Base-by-base conservation (phyloP, 2,797 vertebrate species). In the Yasuhikotakia modesta region DNA sequence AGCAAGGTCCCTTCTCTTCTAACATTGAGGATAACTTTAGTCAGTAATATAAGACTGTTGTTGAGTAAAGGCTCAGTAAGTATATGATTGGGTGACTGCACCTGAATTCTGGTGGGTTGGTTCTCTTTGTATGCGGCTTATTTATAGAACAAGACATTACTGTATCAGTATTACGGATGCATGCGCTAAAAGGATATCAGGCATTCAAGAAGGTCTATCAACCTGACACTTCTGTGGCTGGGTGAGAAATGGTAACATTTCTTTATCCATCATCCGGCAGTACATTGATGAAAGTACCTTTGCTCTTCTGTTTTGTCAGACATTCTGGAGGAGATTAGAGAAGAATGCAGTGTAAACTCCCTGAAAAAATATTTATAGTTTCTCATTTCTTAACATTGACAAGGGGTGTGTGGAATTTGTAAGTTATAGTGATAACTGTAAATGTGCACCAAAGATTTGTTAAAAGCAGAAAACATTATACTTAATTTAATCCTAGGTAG, bases 251-350 rank as follows among this genome's bases (percentile, higher is more conserved):
- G 72, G 57, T 78, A 72, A 67, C 45, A 65, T 82, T 79, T 86
- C 78, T 83, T 84, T 83, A 84, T 86, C 85, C 81, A 84, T 75
- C 85, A 72, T 84, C 73, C 77, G 78, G 45, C 58, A 65, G 19
- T 22, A 16, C 70, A 65, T 35, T 84, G 82, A 86, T 73, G 76
- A 64, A 86, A 73, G 53, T 66, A 45, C 73, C 78, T 81, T 46
- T 79, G 71, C 80, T 82, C 81, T 85, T 63, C 4, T 30, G 64
- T 85, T 86, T 83, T 83, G 79, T 85, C 76, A 84, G 74, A 17
- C 5, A 83, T 73, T 21, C 21, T 73, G 39, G 46, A 53, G 80
- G 17, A 17, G 50, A 80, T 82, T 63, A 63, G 45, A 70, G 21
- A 21, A 43, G 83, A 80, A 21, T 58, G 35, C 67, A 53, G 46